A percentile compares a stretch with the other conserved stretches of the same genome.
phyloP scores from a whole-genome alignment of 2,888 invertebrate genomes.

The Marronus borbonicus region DNA sequence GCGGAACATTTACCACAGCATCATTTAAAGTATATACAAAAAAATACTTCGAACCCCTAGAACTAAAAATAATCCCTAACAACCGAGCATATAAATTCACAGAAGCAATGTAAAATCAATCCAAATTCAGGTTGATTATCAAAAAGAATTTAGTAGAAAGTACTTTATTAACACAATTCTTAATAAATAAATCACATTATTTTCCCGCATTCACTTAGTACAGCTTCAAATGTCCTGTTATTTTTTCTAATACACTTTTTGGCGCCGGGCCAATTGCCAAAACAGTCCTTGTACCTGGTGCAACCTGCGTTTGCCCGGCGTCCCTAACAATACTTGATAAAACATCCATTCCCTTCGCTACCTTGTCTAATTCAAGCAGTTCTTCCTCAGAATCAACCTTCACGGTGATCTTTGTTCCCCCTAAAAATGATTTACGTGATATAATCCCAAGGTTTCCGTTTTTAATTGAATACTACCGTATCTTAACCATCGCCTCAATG shows the following conservation, averaged over 20 bases:
- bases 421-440: slow-evolving; percentile 55
- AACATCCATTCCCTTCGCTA: slow-evolving; percentile 81
- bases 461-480: slow-evolving; percentile 56
- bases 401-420: slow-evolving; percentile 92
- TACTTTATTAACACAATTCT: neutral
- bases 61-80: too few species aligned
- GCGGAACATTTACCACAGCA: too few species aligned
- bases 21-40: too few species aligned
- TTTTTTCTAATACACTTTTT: slow-evolving; percentile 81
- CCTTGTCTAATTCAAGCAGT: slow-evolving; percentile 78
- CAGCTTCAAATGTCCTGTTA: slow-evolving; percentile 91
- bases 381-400: slow-evolving; percentile 85
- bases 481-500: slow-evolving; percentile 74
- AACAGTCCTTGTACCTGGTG: slow-evolving; percentile 90
- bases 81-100: too few species aligned
- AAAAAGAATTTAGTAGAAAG: neutral
- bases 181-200: slow-evolving; percentile 11
- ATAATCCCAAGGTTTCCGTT: neutral
- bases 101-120: neutral
- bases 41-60: too few species aligned
- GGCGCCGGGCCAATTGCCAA: slow-evolving; percentile 95
- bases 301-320: slow-evolving; percentile 95
- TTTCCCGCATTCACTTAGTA: slow-evolving; percentile 73
- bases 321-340: slow-evolving; percentile 85
- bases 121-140: neutral